Evolutionary conservation across 2,888 invertebrate species (phyloP), one percentile per base, ranked within the genome.

Genomic region (Scaptomyza caliginosa): DNA sequence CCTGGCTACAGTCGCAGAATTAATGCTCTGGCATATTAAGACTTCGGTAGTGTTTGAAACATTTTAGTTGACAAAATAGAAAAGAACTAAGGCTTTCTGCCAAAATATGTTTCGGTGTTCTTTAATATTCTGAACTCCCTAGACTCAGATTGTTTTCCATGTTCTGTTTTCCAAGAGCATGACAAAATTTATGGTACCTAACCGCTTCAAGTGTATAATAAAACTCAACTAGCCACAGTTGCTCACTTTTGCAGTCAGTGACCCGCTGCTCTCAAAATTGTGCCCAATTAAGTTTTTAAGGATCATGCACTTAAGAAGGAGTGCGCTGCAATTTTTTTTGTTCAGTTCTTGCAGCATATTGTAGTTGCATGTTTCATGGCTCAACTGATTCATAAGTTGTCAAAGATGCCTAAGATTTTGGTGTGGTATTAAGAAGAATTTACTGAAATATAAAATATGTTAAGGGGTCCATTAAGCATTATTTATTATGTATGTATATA

Each of bases 311-410:
- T 45, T 63, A 46, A 24, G 36, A 13, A 43, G 50, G 23, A 65
- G n/a, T 23, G 45, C 34, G 36, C 23, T 39, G 30, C 55, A 56
- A 64, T 64, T 51, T 64, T 51, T 46, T 34, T 40, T n/a, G n/a
- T n/a, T 45, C 34, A 13, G 19, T 63, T 36, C 36, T 28, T 19
- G 11, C 39, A 52, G 65, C 23, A 24, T 26, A 55, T 45, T 38
- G 55, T 59, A 72, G 66, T 86, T 66, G 65, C 58, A 63, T 83
- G 64, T 75, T 75, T 85, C 65, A 82, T 77, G 82, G 65, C 43
- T 54, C 60, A 69, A 38, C 63, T 71, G 60, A 36, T 78, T 78
- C 67, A 72, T 64, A 65, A 65, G 64, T 39, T 57, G 13, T 3
- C 13, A 8, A n/a, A 30, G 30, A 30, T 39, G 28, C 11, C 11